Evolutionary conservation across 1,140 invertebrate genomes (phyloP), one percentile per base, ranked within the genome.

Genomic region (Vollenhovia emeryi): DNA sequence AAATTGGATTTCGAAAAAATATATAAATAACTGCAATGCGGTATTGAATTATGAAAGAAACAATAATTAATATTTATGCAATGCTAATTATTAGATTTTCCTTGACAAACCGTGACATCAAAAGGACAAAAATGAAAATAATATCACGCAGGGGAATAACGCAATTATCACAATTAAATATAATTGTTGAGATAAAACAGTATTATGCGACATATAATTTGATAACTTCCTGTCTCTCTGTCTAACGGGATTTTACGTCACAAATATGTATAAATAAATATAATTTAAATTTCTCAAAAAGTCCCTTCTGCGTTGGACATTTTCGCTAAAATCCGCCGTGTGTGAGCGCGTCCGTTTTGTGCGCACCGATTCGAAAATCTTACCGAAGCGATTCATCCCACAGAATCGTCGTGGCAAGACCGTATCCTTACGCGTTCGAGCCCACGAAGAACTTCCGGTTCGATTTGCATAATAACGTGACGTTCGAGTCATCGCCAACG

Each of bases 391-490:
- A 83, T 60, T 24, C 27, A 48, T 3, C 3, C 5, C 11, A 64
- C 7, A 15, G 48, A 66, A 66, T 64, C 15, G 59, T 48, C 45
- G 9, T 2, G 48, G 69, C 76, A 85, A 86, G 45, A 75, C 27
- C 55, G 9, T 59, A 60, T 79, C 21, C 9, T 18, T 24, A 11
- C 40, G 33, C 18, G 64, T 84, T 66, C 62, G 76, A 73, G 75
- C 27, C 43, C 30, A 62, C 48, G 55, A 79, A 84, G 66, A 48
- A 84, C 86, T 90, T 90, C 75, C 89, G 86, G 59, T 74, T 73
- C 48, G 69, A 90, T 90, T 90, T 88, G 62, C 89, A 90, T 88
- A 87, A 90, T 88, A 90, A 55, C 50, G 9, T 84, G 68, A 59
- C 21, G 52, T n/a, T 68, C 68, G 66, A 68, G 11, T 73, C 33